phyloP scores from a whole-genome alignment of 1,140 invertebrate genomes.

The Oncopodura yosiiana region DNA sequence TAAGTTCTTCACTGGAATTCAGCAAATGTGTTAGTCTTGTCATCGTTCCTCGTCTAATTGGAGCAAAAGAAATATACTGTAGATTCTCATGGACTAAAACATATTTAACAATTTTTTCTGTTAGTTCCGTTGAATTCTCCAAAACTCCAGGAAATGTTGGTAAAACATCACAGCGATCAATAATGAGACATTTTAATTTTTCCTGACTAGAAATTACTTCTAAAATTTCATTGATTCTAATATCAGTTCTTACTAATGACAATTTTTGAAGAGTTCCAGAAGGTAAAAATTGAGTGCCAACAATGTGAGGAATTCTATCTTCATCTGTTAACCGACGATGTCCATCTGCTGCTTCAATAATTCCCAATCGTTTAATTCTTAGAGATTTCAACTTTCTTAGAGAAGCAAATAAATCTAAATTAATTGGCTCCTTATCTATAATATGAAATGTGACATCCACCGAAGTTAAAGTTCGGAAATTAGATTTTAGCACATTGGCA shows the following conservation, averaged over 20 bases:
- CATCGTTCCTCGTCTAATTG: neutral
- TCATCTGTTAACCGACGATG: neutral
- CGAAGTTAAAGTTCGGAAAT: neutral
- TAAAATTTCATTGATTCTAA: neutral
- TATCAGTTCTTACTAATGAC: neutral
- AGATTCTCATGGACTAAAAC: neutral
- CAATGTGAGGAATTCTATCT: too few relatives aligned
- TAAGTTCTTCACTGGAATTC: neutral
- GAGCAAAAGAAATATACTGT: neutral
- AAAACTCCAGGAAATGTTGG: neutral
- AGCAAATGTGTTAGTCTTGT: too few relatives aligned
- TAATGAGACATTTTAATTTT: conserved; percentile 2
- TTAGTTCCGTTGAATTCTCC: conserved; percentile 1
- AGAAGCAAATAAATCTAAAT: neutral
- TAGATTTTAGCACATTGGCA: neutral
- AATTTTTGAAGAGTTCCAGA: neutral
- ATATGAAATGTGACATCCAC: conserved; percentile 1
- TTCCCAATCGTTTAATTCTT: conserved; percentile 5
- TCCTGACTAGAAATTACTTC: neutral
- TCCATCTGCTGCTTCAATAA: neutral
- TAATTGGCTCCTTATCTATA: neutral
- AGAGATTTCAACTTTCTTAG: neutral
- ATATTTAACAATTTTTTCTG: neutral
- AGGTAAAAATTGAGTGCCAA: too few relatives aligned
- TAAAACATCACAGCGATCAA: conserved; percentile 3